These are phyloP conservation scores for Acleris cristana DNA, from an alignment of 2,888 invertebrate species.

Conservation along the genomic window DNA sequence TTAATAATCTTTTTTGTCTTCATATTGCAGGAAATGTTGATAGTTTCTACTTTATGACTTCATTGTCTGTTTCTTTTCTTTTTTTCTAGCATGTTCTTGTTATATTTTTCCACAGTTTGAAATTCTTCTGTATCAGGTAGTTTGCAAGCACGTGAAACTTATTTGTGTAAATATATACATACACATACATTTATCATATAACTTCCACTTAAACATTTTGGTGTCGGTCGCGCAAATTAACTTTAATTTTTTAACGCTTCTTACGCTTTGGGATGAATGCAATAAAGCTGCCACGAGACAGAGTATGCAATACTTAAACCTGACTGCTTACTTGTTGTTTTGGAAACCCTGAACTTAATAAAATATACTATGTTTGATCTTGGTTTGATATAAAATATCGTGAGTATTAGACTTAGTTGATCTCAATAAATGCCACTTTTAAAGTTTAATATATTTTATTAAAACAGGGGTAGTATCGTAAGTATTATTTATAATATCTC, in stretches of 20 bases:
- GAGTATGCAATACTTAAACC: constrained; percentile 69
- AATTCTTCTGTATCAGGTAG: constrained; percentile 79
- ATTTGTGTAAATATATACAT: constrained; percentile 68
- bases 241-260: constrained; percentile 62
- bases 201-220: constrained; percentile 64
- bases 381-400: neutral
- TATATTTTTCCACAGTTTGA: constrained; percentile 77
- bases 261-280: constrained; percentile 68
- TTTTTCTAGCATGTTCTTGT: constrained; percentile 78
- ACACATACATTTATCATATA: constrained; percentile 49
- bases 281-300: constrained; percentile 81
- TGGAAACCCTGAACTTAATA: constrained; percentile 40
- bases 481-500: neutral
- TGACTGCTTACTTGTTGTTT: constrained; percentile 61
- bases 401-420: too few species aligned
- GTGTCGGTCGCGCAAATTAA: constrained; percentile 64
- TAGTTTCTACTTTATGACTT: constrained; percentile 79
- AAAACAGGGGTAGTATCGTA: constrained; percentile 6
- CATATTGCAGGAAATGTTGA: constrained; percentile 82
- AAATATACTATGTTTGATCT: constrained; percentile 5
- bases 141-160: constrained; percentile 69
- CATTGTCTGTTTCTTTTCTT: constrained; percentile 73
- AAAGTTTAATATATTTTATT: constrained; percentile 9
- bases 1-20: constrained; percentile 82
- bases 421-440: too few species aligned